These are phyloP conservation scores for Cordylochernes scorpioides DNA, from an alignment of 2,888 invertebrate species.

Conservation along the genomic window DNA sequence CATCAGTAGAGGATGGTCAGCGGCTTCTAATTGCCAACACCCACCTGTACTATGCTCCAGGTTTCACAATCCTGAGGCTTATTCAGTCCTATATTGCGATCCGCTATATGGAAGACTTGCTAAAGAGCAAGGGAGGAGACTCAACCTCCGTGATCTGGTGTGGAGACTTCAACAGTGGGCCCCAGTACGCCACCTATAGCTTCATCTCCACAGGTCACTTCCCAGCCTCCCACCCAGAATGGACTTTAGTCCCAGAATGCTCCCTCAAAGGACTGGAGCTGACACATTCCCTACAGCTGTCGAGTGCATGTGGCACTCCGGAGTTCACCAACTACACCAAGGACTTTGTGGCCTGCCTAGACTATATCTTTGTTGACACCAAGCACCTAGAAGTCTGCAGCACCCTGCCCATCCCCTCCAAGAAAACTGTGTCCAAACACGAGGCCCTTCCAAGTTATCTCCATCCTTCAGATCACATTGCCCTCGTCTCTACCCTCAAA, in stretches of 20 bases:
- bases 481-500: conserved; percentile 51
- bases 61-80: too few species aligned
- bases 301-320: conserved; percentile 57
- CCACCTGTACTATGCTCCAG: too few species aligned
- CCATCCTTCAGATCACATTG: conserved; percentile 79
- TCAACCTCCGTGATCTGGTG: too few species aligned
- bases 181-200: too few species aligned
- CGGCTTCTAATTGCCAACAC: too few species aligned
- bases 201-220: too few species aligned
- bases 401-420: conserved; percentile 50
- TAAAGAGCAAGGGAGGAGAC: too few species aligned
- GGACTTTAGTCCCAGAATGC: conserved; percentile 26
- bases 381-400: conserved; percentile 13
- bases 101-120: too few species aligned
- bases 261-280: conserved; percentile 35
- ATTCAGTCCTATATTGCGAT: too few species aligned
- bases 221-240: too few species aligned
- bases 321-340: conserved; percentile 56
- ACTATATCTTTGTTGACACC: conserved; percentile 51
- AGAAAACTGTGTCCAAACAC: conserved; percentile 42
- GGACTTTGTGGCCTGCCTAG: conserved; percentile 56
- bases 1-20: too few species aligned
- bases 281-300: conserved; percentile 34
- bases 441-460: conserved; percentile 59
- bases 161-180: too few species aligned